A percentile compares a stretch with the other conserved stretches of the same genome.
phyloP scores from a whole-genome alignment of 2,797 vertebrate genomes.

The Momotus momota region DNA sequence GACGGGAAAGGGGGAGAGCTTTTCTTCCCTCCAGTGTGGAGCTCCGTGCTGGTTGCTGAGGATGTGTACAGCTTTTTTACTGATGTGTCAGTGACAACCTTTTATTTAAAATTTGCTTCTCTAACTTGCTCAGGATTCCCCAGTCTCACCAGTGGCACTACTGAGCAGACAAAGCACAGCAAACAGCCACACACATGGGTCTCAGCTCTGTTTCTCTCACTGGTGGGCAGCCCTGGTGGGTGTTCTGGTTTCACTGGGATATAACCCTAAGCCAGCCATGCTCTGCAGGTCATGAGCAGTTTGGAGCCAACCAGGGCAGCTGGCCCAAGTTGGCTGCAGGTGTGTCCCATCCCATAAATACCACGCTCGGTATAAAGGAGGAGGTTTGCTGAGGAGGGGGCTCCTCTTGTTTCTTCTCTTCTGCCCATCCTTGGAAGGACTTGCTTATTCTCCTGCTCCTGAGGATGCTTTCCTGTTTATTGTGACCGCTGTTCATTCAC shows the following conservation, averaged over 20 bases:
- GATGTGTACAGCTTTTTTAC: neutral
- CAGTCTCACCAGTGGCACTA: rapidly evolving
- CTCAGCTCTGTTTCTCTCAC: neutral
- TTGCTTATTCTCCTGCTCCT: too few relatives aligned
- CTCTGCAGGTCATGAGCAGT: neutral
- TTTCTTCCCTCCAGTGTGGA: neutral
- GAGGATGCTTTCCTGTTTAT: too few relatives aligned
- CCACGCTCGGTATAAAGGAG: neutral
- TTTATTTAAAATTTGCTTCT: neutral
- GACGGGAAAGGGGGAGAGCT: neutral
- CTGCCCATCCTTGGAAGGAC: too few relatives aligned
- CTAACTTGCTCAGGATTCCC: neutral
- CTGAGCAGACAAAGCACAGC: neutral
- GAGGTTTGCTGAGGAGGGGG: neutral
- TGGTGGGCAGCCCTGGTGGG: neutral
- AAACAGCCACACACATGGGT: rapidly evolving
- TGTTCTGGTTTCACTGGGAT: neutral
- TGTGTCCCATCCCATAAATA: neutral
- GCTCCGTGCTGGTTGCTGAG: neutral
- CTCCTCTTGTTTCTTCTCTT: neutral
- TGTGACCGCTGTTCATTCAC: neutral
- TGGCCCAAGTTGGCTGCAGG: neutral
- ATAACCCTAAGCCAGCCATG: neutral
- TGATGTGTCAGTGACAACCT: neutral
- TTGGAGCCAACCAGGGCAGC: neutral